phyloP scores from a whole-genome alignment of 2,113 vertebrate species.

The Nicator chloris region DNA sequence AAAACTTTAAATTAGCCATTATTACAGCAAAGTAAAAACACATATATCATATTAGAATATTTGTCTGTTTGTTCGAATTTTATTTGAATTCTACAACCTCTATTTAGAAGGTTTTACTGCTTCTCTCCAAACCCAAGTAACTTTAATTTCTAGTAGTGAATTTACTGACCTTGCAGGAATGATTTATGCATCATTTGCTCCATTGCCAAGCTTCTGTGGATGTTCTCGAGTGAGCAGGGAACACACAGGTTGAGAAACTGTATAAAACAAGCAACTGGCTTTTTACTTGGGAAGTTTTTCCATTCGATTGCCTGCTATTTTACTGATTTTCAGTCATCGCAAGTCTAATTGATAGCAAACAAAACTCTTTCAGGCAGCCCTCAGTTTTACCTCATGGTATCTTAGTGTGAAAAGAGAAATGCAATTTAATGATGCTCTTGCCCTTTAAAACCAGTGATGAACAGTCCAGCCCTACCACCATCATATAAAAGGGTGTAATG shows the following conservation, averaged over 20 bases:
- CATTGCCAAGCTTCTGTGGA: background rate
- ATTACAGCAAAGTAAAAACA: background rate
- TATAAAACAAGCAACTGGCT: background rate
- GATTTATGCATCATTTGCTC: background rate
- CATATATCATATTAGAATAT: background rate
- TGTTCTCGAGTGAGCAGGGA: background rate
- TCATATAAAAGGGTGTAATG: rapidly evolving
- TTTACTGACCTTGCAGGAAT: background rate
- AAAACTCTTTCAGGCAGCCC: background rate
- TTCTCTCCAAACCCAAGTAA: background rate
- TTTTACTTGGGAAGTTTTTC: background rate
- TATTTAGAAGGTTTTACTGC: background rate
- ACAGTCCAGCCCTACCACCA: background rate
- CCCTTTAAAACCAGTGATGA: background rate
- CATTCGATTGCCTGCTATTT: background rate
- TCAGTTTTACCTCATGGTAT: background rate
- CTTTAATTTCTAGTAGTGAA: background rate
- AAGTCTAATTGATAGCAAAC: background rate
- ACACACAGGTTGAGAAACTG: background rate
- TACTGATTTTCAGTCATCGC: background rate
- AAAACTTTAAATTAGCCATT: background rate
- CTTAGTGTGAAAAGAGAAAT: background rate
- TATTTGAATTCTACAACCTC: background rate
- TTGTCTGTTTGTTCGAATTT: background rate
- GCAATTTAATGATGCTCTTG: background rate